Percentiles rank a stretch among this genome's conserved stretches.
Evolutionary conservation across 2,113 vertebrate species (phyloP).

Genomic region (Pavo muticus): DNA sequence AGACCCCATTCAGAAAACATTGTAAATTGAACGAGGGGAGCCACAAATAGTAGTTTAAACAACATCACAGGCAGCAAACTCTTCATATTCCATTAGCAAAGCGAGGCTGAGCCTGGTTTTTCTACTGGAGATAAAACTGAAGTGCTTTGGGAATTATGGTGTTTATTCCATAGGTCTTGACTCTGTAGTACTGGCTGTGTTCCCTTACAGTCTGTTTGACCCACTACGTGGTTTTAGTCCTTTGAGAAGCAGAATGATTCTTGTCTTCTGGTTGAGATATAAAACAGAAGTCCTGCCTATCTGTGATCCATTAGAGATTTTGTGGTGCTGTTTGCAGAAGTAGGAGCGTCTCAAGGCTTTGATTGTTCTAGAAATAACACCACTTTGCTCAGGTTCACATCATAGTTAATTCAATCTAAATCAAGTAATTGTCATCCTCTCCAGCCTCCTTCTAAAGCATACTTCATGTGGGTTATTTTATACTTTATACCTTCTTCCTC

Average conservation of each 20-base stretch:
- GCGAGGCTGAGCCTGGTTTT: not conserved
- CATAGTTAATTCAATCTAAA: not conserved
- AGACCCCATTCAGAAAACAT: not conserved
- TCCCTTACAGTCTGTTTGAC: not conserved
- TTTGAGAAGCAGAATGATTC: not conserved
- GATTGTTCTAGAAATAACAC: not conserved
- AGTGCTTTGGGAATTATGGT: not conserved
- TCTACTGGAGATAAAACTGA: not conserved
- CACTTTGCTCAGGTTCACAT: not conserved
- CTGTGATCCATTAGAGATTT: not conserved
- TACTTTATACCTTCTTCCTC: not conserved
- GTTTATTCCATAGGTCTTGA: not conserved
- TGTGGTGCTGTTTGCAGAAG: not conserved
- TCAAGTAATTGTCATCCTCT: not conserved
- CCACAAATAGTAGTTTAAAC: not conserved
- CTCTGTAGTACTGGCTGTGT: not conserved
- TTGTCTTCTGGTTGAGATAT: slow-evolving; percentile 20
- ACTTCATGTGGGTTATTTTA: not conserved
- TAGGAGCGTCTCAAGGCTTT: not conserved
- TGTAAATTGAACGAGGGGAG: not conserved
- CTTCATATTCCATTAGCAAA: not conserved
- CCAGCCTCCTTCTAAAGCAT: not conserved
- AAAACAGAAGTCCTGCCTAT: slow-evolving; percentile 16
- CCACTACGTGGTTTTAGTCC: not conserved
- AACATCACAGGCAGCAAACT: not conserved